Base-by-base conservation (phyloP, 2,888 invertebrate genomes). In the Athalia cordata region DNA sequence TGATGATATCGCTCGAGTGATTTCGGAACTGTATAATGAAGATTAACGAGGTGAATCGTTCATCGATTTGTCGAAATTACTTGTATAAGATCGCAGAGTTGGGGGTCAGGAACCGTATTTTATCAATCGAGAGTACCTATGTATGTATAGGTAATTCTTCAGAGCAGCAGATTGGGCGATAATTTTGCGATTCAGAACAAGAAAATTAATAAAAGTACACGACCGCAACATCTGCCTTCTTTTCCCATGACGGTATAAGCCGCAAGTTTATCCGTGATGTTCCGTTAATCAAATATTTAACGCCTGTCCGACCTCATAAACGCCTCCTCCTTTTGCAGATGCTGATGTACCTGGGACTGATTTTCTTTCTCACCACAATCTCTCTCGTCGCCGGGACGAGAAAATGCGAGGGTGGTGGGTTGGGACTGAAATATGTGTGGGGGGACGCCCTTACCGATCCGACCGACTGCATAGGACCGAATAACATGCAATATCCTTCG, bases 371-470 rank as follows among this genome's bases (percentile, higher is more conserved):
- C 77, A 80, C 82, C 57, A 81, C 82, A 49, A 77, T 80, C 62
- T 80, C 62, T 81, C 76, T 79, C 79, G 78, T 62, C 80, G 81
- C 74, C 83, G 74, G 81, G 84, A 76, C 86, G 62, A 87, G 84
- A 77, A 89, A 92, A 87, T 93, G 93, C 87, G 92, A 93, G 87
- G 92, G 92, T 79, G 91, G 92, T 79, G 94, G 94, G 29, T 91
- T 93, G 79, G 93, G 93, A 84, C 91, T 97, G 79, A 96, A 96
- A 91, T 97, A 97, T 89, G 92, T 96, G 29, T 96, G 96, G 93
- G 97, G 97, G 15, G 96, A 97, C 90, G 97, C 97, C 6, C 91
- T 97, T 68, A 93, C 93, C 82, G 96, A 96, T 89, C 93, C 95
- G 6, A 90, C 92, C 43, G 95, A 96, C 86, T 97, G 97, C 84